Conservation (phyloP, 2,797 vertebrate species). For the Chrysocyon brachyurus region DNA sequence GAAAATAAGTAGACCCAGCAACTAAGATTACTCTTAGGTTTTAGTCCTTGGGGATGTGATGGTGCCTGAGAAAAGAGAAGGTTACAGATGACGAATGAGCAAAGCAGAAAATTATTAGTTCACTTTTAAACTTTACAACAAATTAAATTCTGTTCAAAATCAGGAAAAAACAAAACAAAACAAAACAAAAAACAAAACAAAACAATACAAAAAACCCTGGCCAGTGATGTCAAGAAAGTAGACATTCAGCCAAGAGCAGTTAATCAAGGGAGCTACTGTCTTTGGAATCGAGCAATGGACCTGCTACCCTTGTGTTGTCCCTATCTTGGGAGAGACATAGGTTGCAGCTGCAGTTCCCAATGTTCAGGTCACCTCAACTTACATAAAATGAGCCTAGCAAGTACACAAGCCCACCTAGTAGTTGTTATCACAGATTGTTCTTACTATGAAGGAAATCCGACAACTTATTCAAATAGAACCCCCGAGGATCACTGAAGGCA, state of each 20-base stretch:
- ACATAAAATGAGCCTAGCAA: background rate
- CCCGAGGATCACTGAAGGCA: background rate
- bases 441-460: background rate
- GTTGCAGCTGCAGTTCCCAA: background rate
- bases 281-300: background rate
- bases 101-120: background rate
- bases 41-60: background rate
- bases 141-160: background rate
- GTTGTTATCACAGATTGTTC: background rate
- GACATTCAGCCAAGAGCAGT: background rate
- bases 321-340: background rate
- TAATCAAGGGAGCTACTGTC: background rate
- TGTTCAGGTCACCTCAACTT: background rate
- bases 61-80: background rate
- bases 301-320: background rate
- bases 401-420: background rate
- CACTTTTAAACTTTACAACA: background rate
- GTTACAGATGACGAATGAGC: background rate
- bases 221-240: background rate
- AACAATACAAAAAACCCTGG: background rate
- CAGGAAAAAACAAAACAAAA: constrained; percentile 15
- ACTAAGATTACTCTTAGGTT: background rate
- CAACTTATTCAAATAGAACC: background rate
- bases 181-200: constrained; percentile 13
- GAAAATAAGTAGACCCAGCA: background rate